Conservation (phyloP, 2,888 invertebrate genomes). For the Oxytorus armatus region DNA sequence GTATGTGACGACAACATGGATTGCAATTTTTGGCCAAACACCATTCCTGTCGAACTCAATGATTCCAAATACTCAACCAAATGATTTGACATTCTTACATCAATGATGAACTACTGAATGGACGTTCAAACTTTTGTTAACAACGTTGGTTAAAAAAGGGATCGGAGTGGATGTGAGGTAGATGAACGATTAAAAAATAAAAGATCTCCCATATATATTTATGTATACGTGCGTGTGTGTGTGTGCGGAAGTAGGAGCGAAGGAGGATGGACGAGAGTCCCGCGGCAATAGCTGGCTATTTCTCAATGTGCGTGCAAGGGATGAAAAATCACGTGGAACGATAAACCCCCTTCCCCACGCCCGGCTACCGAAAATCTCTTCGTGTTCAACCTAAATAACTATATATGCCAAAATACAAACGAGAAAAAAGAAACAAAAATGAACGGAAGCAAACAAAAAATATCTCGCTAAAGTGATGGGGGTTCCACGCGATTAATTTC, state of each 20-base stretch:
- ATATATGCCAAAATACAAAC: neutral
- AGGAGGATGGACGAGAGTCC: constrained; percentile 59
- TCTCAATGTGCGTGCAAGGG: constrained; percentile 56
- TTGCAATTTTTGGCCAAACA: too few relatives aligned
- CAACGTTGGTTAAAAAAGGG: too few relatives aligned
- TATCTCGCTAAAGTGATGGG: constrained; percentile 63
- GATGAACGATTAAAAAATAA: too few relatives aligned
- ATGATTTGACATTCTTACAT: too few relatives aligned
- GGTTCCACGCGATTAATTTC: constrained; percentile 65
- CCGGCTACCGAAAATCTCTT: constrained; percentile 32
- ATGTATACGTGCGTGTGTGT: neutral
- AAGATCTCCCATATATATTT: neutral
- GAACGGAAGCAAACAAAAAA: constrained; percentile 44
- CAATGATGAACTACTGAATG: too few relatives aligned
- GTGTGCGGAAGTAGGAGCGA: constrained; percentile 10
- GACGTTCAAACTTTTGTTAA: too few relatives aligned
- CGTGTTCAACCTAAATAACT: constrained; percentile 16
- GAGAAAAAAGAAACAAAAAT: constrained; percentile 40
- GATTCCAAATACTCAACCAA: too few relatives aligned
- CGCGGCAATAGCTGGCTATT: constrained; percentile 52
- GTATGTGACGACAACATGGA: too few relatives aligned
- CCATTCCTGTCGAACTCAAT: too few relatives aligned
- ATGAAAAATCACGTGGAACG: constrained; percentile 64
- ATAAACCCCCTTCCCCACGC: constrained; percentile 48
- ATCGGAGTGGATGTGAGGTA: too few relatives aligned